phyloP scores from a whole-genome alignment of 2,888 invertebrate genomes.

The Alitta virens region DNA sequence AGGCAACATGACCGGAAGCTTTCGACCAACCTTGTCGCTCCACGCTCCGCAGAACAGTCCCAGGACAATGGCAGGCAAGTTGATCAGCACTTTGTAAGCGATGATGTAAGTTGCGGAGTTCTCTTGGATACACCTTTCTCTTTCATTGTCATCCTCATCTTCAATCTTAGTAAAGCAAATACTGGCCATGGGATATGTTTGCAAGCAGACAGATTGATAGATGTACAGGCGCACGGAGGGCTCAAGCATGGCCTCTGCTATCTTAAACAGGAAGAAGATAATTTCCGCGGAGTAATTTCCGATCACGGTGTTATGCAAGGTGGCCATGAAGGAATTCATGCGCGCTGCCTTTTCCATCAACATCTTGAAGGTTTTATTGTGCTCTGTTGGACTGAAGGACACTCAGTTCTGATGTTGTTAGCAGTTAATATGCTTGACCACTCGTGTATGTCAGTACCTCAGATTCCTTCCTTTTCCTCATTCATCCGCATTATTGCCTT shows the following conservation, averaged over 20 bases:
- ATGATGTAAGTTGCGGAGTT: conserved; percentile 47
- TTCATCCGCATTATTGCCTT: too few relatives aligned
- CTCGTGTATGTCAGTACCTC: too few relatives aligned
- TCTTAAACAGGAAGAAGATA: conserved; percentile 54
- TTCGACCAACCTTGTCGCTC: conserved; percentile 53
- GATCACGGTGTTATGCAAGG: background rate
- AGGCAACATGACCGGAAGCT: conserved; percentile 50
- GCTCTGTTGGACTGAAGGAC: too few relatives aligned
- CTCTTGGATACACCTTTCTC: conserved; percentile 42
- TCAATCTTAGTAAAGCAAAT: conserved; percentile 17
- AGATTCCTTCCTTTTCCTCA: too few relatives aligned
- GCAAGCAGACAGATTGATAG: conserved; percentile 43
- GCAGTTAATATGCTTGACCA: too few relatives aligned
- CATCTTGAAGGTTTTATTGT: too few relatives aligned
- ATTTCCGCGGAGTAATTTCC: conserved; percentile 36
- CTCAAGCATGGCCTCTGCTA: conserved; percentile 54
- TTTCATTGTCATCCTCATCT: conserved; percentile 28
- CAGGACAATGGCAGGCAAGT: conserved; percentile 52
- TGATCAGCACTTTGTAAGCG: conserved; percentile 50
- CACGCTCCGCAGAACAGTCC: conserved; percentile 55
- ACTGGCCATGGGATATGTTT: conserved; percentile 6
- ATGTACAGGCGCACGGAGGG: conserved; percentile 52
- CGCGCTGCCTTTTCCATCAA: too few relatives aligned
- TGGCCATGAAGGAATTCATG: too few relatives aligned
- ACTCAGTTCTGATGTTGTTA: too few relatives aligned